A percentile compares a stretch with the other conserved stretches of the same genome.
Conservation (phyloP, 2,888 invertebrate genomes). For the Balanococcus diminutus region DNA sequence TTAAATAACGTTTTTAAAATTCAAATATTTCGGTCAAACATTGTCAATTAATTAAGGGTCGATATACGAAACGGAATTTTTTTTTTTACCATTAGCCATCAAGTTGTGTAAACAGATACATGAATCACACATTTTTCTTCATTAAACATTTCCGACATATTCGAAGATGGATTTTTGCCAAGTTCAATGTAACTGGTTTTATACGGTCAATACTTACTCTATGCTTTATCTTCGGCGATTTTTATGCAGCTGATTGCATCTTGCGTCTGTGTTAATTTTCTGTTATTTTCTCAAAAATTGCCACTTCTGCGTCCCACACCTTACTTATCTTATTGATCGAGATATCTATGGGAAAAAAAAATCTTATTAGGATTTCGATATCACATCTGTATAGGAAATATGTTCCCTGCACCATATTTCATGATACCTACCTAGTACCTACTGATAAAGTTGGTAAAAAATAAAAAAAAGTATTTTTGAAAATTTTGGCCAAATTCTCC, state of each 20-base stretch:
- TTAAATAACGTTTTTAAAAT: slow-evolving; percentile 37
- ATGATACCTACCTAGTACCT: not conserved
- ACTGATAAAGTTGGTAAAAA: no score
- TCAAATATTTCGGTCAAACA: slow-evolving; percentile 25
- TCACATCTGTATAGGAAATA: not conserved
- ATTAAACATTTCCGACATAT: slow-evolving; percentile 42
- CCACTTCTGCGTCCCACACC: not conserved
- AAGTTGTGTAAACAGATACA: slow-evolving; percentile 27
- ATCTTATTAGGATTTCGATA: not conserved
- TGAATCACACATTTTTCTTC: slow-evolving; percentile 31
- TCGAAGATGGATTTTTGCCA: slow-evolving; percentile 18
- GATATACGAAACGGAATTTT: slow-evolving; percentile 27
- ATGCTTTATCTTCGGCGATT: not conserved
- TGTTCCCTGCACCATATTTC: not conserved
- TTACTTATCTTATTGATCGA: not conserved
- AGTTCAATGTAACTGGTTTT: slow-evolving; percentile 44
- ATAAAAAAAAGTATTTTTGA: no score
- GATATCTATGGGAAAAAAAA: not conserved
- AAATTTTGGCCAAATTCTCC: no score
- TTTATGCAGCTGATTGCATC: slow-evolving; percentile 22
- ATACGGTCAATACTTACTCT: slow-evolving; percentile 15
- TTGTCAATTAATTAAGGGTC: slow-evolving; percentile 33
- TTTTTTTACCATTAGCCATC: slow-evolving; percentile 30
- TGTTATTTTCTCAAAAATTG: not conserved
- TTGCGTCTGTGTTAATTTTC: not conserved